phyloP scores from a whole-genome alignment of 1,140 invertebrate genomes.

The Limonius californicus region DNA sequence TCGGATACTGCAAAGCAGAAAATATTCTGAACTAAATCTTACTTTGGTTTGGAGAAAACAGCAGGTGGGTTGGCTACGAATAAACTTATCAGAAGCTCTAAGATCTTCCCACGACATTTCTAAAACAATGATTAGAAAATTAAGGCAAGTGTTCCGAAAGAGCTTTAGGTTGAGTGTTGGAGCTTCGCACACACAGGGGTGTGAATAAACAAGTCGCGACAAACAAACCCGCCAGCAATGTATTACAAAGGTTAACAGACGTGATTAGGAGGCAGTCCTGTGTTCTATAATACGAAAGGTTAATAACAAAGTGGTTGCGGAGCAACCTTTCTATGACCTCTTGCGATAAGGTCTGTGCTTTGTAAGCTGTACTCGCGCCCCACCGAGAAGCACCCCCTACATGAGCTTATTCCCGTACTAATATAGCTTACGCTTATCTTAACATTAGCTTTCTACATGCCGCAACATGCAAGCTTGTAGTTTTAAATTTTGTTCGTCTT shows the following conservation, averaged over 20 bases:
- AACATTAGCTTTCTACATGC: slow-evolving; percentile 22
- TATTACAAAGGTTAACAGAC: slow-evolving; percentile 29
- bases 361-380: slow-evolving; percentile 16
- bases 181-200: neutral
- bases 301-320: slow-evolving; percentile 34
- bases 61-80: too few species aligned
- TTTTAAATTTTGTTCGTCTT: slow-evolving; percentile 2
- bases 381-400: slow-evolving; percentile 14
- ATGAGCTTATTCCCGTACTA: slow-evolving; percentile 12
- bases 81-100: too few species aligned
- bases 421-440: slow-evolving; percentile 20
- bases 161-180: neutral
- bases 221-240: neutral
- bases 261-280: slow-evolving; percentile 29
- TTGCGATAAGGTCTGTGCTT: slow-evolving; percentile 31
- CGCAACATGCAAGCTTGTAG: slow-evolving; percentile 13
- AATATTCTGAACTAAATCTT: too few species aligned
- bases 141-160: too few species aligned
- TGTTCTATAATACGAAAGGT: slow-evolving; percentile 28
- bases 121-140: too few species aligned
- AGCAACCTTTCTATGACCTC: slow-evolving; percentile 32
- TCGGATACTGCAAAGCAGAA: too few species aligned
- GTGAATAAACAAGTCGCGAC: neutral
- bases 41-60: too few species aligned
- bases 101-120: too few species aligned